Conservation (phyloP, 2,888 invertebrate genomes). For the Junonia oenone region DNA sequence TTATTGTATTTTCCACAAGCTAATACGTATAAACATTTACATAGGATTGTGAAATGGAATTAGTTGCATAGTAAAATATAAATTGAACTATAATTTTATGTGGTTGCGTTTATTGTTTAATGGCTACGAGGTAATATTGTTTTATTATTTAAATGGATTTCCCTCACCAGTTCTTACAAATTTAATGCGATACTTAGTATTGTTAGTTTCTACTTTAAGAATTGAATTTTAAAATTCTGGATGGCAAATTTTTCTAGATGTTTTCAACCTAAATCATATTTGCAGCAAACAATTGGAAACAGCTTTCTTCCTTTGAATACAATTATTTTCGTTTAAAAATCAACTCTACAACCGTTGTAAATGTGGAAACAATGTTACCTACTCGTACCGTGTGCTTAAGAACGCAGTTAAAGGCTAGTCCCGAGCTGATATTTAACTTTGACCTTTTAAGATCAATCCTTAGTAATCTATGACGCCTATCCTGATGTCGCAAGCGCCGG, state of each 20-base stretch:
- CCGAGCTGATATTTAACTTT: constrained; percentile 36
- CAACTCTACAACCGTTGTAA: neutral
- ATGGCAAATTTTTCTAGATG: neutral
- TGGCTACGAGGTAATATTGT: neutral
- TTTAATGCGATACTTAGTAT: neutral
- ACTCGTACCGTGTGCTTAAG: neutral
- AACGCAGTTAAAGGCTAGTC: constrained; percentile 8
- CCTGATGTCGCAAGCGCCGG: constrained; percentile 58
- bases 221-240: neutral
- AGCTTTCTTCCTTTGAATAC: too few relatives aligned
- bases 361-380: neutral
- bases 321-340: too few relatives aligned
- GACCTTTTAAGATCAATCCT: constrained; percentile 47
- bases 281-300: too few relatives aligned
- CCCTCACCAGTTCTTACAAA: neutral
- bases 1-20: constrained; percentile 16
- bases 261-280: neutral
- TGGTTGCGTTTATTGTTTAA: constrained; percentile 1
- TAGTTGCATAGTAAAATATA: neutral
- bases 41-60: constrained; percentile 7
- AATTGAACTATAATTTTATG: neutral
- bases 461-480: constrained; percentile 36
- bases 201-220: too few relatives aligned
- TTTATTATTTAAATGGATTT: neutral
- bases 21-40: constrained; percentile 12